phyloP scores from a whole-genome alignment of 2,888 invertebrate genomes.

The Eulithis testata region DNA sequence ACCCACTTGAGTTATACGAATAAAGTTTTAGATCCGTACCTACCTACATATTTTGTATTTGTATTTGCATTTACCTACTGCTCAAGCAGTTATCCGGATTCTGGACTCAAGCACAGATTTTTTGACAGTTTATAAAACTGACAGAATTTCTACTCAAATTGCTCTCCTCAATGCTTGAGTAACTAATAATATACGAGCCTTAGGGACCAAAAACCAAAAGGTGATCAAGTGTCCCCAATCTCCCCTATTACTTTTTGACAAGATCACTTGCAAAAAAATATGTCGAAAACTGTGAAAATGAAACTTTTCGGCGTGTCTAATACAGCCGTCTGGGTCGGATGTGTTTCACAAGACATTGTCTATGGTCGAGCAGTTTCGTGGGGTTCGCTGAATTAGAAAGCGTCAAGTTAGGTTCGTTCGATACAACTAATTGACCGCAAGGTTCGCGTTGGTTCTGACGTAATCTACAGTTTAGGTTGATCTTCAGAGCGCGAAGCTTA shows the following conservation, averaged over 20 bases:
- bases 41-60: no score
- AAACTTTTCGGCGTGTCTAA: slow-evolving; percentile 59
- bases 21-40: no score
- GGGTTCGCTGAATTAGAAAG: slow-evolving; percentile 81
- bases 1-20: no score
- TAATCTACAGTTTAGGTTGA: slow-evolving; percentile 45
- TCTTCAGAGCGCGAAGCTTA: slow-evolving; percentile 3
- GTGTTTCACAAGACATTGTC: slow-evolving; percentile 80
- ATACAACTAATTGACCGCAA: slow-evolving; percentile 80
- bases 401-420: slow-evolving; percentile 68
- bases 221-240: neutral
- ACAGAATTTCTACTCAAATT: no score
- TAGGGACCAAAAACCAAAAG: no score
- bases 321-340: slow-evolving; percentile 59
- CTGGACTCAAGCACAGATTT: no score
- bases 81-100: no score
- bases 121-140: no score
- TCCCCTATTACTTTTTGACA: neutral
- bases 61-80: no score
- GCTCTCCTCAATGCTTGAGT: no score
- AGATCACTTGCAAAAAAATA: slow-evolving; percentile 47
- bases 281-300: slow-evolving; percentile 64
- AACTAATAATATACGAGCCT: no score
- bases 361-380: slow-evolving; percentile 78
- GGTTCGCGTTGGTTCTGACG: slow-evolving; percentile 73